A percentile compares a stretch with the other conserved stretches of the same genome.
Evolutionary conservation across 92 coral and sea anemone species (phyloP).

Genomic region (Umimayanthus chanpuru): DNA sequence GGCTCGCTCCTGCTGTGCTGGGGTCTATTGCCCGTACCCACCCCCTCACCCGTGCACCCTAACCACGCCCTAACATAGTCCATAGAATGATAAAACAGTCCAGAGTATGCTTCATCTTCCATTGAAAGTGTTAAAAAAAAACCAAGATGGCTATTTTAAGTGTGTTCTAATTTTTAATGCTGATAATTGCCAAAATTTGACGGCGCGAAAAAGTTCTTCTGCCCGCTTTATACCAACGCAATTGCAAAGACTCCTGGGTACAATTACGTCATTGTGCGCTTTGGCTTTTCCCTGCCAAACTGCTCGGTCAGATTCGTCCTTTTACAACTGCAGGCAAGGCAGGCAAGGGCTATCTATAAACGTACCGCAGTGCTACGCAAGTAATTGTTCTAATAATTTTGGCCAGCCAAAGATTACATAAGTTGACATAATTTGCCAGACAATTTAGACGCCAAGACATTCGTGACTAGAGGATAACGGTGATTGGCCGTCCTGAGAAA

Average conservation of each 20-base stretch:
- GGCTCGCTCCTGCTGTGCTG: too few relatives aligned
- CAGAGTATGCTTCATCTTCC: too few relatives aligned
- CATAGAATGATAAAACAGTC: too few relatives aligned
- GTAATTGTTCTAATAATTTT: background rate
- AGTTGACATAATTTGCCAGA: background rate
- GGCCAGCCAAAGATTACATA: background rate
- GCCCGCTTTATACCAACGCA: background rate
- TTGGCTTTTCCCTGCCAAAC: conserved; percentile 3
- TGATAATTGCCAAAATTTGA: too few relatives aligned
- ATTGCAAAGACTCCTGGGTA: background rate
- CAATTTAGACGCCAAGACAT: background rate
- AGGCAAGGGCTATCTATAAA: too few relatives aligned
- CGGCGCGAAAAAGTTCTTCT: too few relatives aligned
- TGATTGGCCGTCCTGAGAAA: background rate
- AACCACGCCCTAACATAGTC: too few relatives aligned
- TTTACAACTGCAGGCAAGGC: background rate
- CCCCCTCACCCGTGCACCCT: background rate
- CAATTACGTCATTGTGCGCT: background rate
- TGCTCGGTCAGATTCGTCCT: background rate
- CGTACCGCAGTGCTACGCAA: background rate
- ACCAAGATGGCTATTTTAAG: too few relatives aligned
- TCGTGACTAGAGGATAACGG: conserved; percentile 5
- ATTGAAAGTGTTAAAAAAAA: too few relatives aligned
- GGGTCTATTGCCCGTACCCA: too few relatives aligned
- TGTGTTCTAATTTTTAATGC: too few relatives aligned